Conservation (phyloP, 1,140 invertebrate genomes). For the Drosophila suzukii region DNA sequence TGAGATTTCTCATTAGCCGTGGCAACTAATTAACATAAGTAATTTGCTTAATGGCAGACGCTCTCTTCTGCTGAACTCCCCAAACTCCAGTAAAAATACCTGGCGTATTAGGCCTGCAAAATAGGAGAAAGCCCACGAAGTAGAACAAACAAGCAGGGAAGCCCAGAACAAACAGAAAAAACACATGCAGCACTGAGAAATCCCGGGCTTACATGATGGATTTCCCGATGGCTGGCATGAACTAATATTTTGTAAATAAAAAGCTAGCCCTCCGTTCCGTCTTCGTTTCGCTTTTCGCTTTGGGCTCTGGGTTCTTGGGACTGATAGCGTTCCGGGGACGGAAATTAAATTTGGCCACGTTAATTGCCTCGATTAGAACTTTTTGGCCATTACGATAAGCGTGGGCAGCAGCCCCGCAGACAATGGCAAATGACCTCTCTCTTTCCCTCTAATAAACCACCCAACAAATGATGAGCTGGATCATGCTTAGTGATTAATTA, state of each 20-base stretch:
- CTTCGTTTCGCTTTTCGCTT: constrained; percentile 4
- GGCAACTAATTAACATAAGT: constrained; percentile 80
- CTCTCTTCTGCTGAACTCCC: constrained; percentile 31
- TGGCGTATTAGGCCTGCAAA: not conserved
- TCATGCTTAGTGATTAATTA: constrained; percentile 60
- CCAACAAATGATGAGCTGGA: constrained; percentile 35
- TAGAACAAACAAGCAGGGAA: constrained; percentile 54
- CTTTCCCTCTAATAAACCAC: not conserved
- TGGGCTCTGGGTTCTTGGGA: too few species aligned
- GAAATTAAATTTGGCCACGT: constrained; percentile 82
- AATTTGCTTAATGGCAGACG: constrained; percentile 69
- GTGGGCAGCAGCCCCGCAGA: constrained; percentile 36
- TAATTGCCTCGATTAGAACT: constrained; percentile 79
- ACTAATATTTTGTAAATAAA: constrained; percentile 82
- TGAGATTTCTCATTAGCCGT: constrained; percentile 71
- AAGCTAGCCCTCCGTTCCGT: constrained; percentile 28
- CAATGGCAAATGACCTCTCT: constrained; percentile 45
- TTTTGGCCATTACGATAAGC: constrained; percentile 81
- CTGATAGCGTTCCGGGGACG: constrained; percentile 70
- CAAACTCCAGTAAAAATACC: constrained; percentile 27
- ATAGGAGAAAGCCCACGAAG: constrained; percentile 24
- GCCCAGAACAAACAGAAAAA: constrained; percentile 20
- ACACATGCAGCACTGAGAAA: constrained; percentile 45
- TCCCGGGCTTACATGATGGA: constrained; percentile 75
- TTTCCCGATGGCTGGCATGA: constrained; percentile 62